Base-by-base conservation (phyloP, 1,140 invertebrate species). In the Leucophenga varia region DNA sequence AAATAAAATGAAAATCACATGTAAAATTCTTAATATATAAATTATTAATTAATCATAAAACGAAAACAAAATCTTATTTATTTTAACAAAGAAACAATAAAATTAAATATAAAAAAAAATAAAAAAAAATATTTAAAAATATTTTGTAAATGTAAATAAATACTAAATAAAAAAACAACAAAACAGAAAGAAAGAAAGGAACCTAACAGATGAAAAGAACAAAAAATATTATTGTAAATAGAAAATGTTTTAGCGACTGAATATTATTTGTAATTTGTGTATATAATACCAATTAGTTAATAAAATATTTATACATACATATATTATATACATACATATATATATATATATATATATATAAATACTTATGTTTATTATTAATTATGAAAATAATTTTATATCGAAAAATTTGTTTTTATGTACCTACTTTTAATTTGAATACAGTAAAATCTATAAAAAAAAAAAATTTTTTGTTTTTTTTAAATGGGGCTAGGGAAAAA, bases 201-300 rank as follows among this genome's bases (percentile, higher is more conserved):
- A n/a, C n/a, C n/a, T n/a, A n/a, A n/a, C n/a, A n/a, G n/a, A n/a
- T 65, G 31, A 56, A 43, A 43, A 55, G 48, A 44, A 51, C 28
- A 52, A 43, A 52, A 38, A 52, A 52, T 51, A 63, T 55, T 37
- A 37, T 19, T 67, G 59, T 67, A 67, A 60, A 64, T 63, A 64
- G 49, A 55, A 44, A 64, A 61, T 61, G 64, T 64, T 67, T 67
- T 67, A 67, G 63, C 67, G 63, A 67, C 63, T 67, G 63, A 67
- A 67, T 67, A 67, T 56, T 47, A 63, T 63, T 68, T 67, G 67
- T 53, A 67, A 67, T 63, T 67, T 67, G 59, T 67, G 63, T 67
- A 67, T 67, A 67, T 67, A 67, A 67, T 67, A 67, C 64, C 63
- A 67, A 44, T 46, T 67, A 67, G 63, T 54, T 59, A 65, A 67